Conservation (phyloP, 2,888 invertebrate genomes). For the Ophioninae sp. region DNA sequence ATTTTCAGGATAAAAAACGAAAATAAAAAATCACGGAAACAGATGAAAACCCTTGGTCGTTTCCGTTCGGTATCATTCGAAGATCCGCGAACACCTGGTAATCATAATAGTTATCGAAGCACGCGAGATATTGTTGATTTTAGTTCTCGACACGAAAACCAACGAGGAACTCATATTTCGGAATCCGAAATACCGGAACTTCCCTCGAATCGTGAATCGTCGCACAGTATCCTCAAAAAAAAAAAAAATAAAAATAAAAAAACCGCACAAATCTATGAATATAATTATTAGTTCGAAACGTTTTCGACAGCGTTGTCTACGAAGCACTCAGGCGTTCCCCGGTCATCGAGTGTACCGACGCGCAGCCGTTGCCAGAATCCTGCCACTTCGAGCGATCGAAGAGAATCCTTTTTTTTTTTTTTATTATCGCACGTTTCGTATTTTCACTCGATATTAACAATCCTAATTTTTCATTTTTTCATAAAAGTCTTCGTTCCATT, state of each 20-base stretch:
- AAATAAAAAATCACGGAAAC: neutral
- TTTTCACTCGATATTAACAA: too few species aligned
- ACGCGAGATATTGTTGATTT: neutral
- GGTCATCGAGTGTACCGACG: neutral
- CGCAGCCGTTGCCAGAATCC: constrained; percentile 11
- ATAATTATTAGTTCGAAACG: too few species aligned
- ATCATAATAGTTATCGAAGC: neutral
- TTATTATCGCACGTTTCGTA: too few species aligned
- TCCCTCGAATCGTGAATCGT: neutral
- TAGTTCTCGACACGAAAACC: neutral
- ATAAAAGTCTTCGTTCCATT: too few species aligned
- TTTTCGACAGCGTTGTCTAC: too few species aligned
- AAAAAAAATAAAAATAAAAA: too few species aligned
- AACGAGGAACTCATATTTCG: neutral
- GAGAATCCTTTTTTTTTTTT: too few species aligned
- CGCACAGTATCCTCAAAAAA: neutral
- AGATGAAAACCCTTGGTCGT: neutral
- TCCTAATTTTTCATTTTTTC: too few species aligned
- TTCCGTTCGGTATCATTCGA: neutral
- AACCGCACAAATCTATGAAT: too few species aligned
- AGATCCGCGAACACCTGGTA: constrained; percentile 4
- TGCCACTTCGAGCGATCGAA: neutral
- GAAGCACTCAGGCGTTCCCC: too few species aligned
- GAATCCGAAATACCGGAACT: neutral
- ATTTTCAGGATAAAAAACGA: neutral